Conservation (phyloP, 2,888 invertebrate species). For the Rhyacophila evoluta region DNA sequence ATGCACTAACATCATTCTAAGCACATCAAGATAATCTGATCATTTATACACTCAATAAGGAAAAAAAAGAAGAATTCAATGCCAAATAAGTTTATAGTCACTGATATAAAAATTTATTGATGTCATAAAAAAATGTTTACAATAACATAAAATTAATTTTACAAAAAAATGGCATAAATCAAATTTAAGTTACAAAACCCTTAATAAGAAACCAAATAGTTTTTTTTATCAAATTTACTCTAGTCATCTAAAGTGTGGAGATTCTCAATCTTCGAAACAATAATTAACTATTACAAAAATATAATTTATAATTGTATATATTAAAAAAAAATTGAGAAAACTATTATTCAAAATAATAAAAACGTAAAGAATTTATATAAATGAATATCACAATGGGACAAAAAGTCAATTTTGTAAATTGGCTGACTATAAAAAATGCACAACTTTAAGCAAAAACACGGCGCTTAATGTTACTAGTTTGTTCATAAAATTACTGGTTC, state of each 20-base stretch:
- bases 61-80: background rate
- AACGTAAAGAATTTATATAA: background rate
- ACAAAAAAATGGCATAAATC: background rate
- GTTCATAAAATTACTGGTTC: conserved; percentile 6
- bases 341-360: background rate
- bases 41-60: too few relatives aligned
- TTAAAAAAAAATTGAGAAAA: background rate
- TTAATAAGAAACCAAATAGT: background rate
- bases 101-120: conserved; percentile 24
- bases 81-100: background rate
- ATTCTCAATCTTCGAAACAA: background rate
- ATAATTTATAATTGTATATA: background rate
- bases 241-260: background rate
- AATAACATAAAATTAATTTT: background rate
- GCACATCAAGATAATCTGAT: too few relatives aligned
- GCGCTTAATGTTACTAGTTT: background rate
- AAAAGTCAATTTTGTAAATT: background rate
- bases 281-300: background rate
- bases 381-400: background rate
- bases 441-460: background rate
- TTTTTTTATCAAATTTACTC: background rate
- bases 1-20: too few relatives aligned
- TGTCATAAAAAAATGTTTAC: conserved; percentile 12
- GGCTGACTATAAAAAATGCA: background rate
- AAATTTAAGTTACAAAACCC: background rate